Evolutionary conservation across 2,113 vertebrate species (phyloP), one percentile per base, ranked within the genome.

Genomic region (Aix galericulata): DNA sequence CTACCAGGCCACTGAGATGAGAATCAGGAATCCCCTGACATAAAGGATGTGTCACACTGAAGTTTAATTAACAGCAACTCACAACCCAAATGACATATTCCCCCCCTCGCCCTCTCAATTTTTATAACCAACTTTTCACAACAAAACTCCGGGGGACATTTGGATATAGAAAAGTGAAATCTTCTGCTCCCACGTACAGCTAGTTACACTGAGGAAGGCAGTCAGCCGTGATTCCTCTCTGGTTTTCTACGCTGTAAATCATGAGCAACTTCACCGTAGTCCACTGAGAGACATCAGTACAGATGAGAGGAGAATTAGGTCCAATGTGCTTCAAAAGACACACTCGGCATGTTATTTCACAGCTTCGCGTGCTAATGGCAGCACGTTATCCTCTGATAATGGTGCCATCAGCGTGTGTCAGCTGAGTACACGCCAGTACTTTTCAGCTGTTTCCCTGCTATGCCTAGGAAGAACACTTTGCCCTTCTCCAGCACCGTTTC

Each of bases 1-100:
- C 86, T 73, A 91, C 86, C 93, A 95, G 95, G 94, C 93, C 96
- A 97, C 94, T 34, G 91, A 94, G 89, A 94, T 85, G 89, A 95
- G 93, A 94, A 93, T 92, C 91, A 58, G 95, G 74, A 96, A 82
- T 97, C 95, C 96, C 95, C 62, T 94, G 94, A 91, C 91, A 94
- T 94, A 84, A 79, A 94, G 81, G 89, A 97, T 93, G 81, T 96
- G 95, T 96, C 96, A 94, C 89, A 29, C 83, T 82, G 13, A 96
- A 85, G 86, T 97, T 95, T 96, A 96, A 96, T 97, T 97, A 97
- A 97, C 89, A 66, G 89, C 86, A 93, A 93, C 91, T 93, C 91
- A 95, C 93, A 96, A 89, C 86, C 91, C 91, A 95, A 91, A 91
- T 93, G 94, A 94, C 95, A 95, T 6, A 76, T 82, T 38, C 60